Conservation (phyloP, 2,888 invertebrate species). For the Lydus trimaculatus region DNA sequence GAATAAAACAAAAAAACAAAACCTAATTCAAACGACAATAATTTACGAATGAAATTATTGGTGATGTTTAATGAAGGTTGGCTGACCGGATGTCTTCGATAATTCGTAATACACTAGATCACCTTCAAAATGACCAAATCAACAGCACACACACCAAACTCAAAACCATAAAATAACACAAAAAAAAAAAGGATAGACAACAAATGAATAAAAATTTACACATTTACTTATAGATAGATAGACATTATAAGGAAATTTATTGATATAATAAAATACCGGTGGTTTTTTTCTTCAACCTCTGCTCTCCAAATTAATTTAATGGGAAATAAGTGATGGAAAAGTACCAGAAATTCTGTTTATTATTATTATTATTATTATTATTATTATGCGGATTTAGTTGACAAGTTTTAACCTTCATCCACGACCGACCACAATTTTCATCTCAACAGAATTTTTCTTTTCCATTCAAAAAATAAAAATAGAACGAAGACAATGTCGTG, state of each 20-base stretch:
- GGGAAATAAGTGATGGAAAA: neutral
- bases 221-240: no score
- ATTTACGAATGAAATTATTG: neutral
- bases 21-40: neutral
- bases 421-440: slow-evolving; percentile 16
- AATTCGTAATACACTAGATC: slow-evolving; percentile 25
- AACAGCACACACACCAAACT: neutral
- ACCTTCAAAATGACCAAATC: slow-evolving; percentile 23
- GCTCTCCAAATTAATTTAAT: neutral
- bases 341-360: slow-evolving; percentile 12
- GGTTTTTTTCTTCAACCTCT: slow-evolving; percentile 12
- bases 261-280: slow-evolving; percentile 20
- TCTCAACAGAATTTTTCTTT: no score
- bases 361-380: neutral
- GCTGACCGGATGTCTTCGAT: slow-evolving; percentile 26
- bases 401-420: slow-evolving; percentile 28
- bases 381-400: neutral
- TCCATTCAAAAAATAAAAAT: slow-evolving; percentile 12
- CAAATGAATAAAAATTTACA: slow-evolving; percentile 16
- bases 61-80: slow-evolving; percentile 18
- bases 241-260: slow-evolving; percentile 3
- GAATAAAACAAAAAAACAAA: no score
- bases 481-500: slow-evolving; percentile 22
- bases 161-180: slow-evolving; percentile 21
- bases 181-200: neutral